Evolutionary conservation across 1,140 invertebrate species (phyloP).

Genomic region (Drosophila nasuta): DNA sequence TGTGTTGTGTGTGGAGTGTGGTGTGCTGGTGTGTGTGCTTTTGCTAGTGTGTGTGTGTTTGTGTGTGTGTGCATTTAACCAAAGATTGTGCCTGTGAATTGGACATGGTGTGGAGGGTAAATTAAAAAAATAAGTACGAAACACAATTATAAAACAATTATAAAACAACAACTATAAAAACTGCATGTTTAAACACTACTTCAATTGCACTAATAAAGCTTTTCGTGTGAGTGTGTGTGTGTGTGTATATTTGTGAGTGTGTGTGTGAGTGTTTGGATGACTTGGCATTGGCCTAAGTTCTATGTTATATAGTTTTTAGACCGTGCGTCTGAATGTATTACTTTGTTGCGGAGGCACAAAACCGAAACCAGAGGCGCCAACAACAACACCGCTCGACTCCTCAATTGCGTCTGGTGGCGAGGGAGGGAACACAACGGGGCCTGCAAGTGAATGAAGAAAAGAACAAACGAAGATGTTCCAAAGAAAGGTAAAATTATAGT

Average conservation of each 20-base stretch:
- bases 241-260: slow-evolving; percentile 21
- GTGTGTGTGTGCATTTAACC: slow-evolving; percentile 69
- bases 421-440: slow-evolving; percentile 83
- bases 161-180: slow-evolving; percentile 45
- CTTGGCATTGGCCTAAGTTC: slow-evolving; percentile 36
- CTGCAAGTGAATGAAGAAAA: slow-evolving; percentile 42
- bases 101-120: slow-evolving; percentile 55
- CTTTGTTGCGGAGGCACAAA: slow-evolving; percentile 84
- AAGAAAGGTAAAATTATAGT: no score
- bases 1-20: slow-evolving; percentile 5
- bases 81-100: slow-evolving; percentile 74
- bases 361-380: slow-evolving; percentile 84
- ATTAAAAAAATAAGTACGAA: slow-evolving; percentile 25
- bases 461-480: no score
- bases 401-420: slow-evolving; percentile 80
- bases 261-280: slow-evolving; percentile 2
- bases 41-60: slow-evolving; percentile 40
- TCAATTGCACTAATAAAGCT: slow-evolving; percentile 82
- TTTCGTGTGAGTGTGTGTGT: slow-evolving; percentile 50
- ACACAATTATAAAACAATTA: slow-evolving; percentile 67
- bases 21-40: slow-evolving; percentile 38
- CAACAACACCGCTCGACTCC: slow-evolving; percentile 82
- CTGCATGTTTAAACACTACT: slow-evolving; percentile 51
- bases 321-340: slow-evolving; percentile 75
- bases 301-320: slow-evolving; percentile 39